Conservation (phyloP, 37 sponge, comb jelly and placozoan genomes). For the Aplysina aerophoba region DNA sequence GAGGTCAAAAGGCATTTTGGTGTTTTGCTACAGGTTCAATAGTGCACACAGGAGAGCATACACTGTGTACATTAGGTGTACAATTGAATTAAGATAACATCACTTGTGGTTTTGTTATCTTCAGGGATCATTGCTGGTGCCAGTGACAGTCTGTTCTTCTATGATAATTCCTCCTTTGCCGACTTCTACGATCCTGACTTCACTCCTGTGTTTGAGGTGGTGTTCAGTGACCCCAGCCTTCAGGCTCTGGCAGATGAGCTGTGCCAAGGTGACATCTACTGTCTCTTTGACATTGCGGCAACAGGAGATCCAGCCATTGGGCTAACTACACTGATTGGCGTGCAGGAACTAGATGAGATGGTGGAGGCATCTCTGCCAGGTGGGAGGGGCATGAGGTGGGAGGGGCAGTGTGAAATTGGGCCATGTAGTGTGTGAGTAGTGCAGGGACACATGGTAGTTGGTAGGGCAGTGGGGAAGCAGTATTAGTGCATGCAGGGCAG, state of each 20-base stretch:
- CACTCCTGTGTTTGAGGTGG: constrained; percentile 51
- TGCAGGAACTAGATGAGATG: constrained; percentile 26
- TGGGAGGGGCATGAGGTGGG: background rate
- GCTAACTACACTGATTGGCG: constrained; percentile 40
- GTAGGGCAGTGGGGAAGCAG: too few relatives aligned
- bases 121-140: constrained; percentile 53
- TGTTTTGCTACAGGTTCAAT: too few relatives aligned
- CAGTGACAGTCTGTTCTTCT: constrained; percentile 47
- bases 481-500: too few relatives aligned
- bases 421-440: background rate
- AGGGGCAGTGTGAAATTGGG: too few relatives aligned
- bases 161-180: constrained; percentile 36
- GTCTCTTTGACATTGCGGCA: constrained; percentile 65
- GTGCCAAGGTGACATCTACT: constrained; percentile 48
- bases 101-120: too few relatives aligned
- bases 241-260: constrained; percentile 45
- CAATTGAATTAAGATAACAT: too few relatives aligned
- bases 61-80: too few relatives aligned
- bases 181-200: constrained; percentile 49
- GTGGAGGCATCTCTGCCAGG: constrained; percentile 43
- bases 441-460: too few relatives aligned
- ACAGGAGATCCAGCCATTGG: constrained; percentile 51
- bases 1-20: too few relatives aligned
- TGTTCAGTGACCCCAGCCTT: constrained; percentile 37
- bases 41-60: too few relatives aligned